phyloP scores from a whole-genome alignment of 2,797 vertebrate species.

The Staurois parvus region DNA sequence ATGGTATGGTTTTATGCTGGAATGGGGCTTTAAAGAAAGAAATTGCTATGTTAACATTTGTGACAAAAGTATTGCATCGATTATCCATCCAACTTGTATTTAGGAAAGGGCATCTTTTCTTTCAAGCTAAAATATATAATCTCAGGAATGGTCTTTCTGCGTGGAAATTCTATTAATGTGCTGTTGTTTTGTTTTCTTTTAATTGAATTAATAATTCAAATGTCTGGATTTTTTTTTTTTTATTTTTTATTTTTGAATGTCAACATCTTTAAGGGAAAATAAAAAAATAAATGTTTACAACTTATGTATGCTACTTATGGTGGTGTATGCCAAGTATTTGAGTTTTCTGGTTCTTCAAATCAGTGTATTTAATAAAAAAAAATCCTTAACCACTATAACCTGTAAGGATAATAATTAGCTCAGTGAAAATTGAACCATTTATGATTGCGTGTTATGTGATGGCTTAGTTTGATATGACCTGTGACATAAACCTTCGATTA shows the following conservation, averaged over 20 bases:
- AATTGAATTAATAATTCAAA: neutral
- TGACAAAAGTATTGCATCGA: slow-evolving; percentile 65
- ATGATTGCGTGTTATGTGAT: too few species aligned
- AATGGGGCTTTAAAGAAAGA: neutral
- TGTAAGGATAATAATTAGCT: too few species aligned
- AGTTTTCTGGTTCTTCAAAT: too few species aligned
- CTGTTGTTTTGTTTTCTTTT: neutral
- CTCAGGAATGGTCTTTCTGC: slow-evolving; percentile 77
- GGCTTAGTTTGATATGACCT: too few species aligned
- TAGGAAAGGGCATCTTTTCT: slow-evolving; percentile 65
- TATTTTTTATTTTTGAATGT: slow-evolving; percentile 34
- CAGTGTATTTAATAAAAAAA: neutral
- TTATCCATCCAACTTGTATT: slow-evolving; percentile 81
- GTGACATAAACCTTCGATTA: too few species aligned
- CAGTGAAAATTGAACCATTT: too few species aligned
- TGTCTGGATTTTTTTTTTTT: slow-evolving; percentile 34
- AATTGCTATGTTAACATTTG: slow-evolving; percentile 19
- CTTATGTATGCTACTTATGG: neutral
- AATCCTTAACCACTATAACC: neutral
- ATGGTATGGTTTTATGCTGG: too few species aligned
- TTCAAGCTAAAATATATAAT: slow-evolving; percentile 76
- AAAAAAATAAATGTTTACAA: neutral
- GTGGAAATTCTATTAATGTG: slow-evolving; percentile 41
- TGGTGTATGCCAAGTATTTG: too few species aligned
- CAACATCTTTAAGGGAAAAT: slow-evolving; percentile 44